Evolutionary conservation across 1,140 invertebrate genomes (phyloP).

Genomic region (Drosophila pandora): DNA sequence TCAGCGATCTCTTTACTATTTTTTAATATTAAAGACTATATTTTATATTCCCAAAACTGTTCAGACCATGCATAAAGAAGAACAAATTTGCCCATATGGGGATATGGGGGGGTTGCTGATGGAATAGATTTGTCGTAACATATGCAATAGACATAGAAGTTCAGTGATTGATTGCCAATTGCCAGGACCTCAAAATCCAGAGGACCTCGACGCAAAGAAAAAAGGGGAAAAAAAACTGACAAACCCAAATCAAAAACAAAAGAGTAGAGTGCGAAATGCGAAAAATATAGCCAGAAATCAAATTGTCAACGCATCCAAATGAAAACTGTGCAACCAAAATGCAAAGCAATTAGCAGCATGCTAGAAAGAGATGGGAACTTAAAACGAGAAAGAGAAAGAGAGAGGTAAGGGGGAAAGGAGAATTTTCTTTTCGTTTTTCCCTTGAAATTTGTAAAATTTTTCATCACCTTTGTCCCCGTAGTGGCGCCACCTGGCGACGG

Average conservation of each 20-base stretch:
- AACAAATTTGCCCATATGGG: neutral
- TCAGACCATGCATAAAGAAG: too few relatives aligned
- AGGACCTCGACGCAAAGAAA: neutral
- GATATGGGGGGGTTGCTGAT: neutral
- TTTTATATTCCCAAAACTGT: too few relatives aligned
- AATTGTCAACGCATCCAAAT: conserved; percentile 56
- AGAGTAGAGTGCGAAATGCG: conserved; percentile 49
- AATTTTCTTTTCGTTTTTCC: conserved; percentile 17
- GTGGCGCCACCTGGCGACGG: conserved; percentile 28
- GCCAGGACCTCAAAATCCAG: conserved; percentile 1
- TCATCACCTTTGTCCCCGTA: conserved; percentile 8
- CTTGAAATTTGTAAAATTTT: conserved; percentile 14
- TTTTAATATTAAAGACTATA: too few relatives aligned
- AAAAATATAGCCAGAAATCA: conserved; percentile 73
- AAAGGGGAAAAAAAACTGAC: neutral
- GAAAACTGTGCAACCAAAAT: conserved; percentile 16
- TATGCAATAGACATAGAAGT: conserved; percentile 37
- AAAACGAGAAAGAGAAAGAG: neutral
- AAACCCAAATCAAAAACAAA: neutral
- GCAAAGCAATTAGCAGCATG: conserved; percentile 36
- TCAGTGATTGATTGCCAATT: conserved; percentile 61
- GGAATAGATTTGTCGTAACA: conserved; percentile 46
- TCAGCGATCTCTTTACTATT: too few relatives aligned
- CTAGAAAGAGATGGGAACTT: neutral
- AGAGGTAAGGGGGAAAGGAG: conserved; percentile 8